phyloP scores from a whole-genome alignment of 2,797 vertebrate genomes.

The Staurois parvus region DNA sequence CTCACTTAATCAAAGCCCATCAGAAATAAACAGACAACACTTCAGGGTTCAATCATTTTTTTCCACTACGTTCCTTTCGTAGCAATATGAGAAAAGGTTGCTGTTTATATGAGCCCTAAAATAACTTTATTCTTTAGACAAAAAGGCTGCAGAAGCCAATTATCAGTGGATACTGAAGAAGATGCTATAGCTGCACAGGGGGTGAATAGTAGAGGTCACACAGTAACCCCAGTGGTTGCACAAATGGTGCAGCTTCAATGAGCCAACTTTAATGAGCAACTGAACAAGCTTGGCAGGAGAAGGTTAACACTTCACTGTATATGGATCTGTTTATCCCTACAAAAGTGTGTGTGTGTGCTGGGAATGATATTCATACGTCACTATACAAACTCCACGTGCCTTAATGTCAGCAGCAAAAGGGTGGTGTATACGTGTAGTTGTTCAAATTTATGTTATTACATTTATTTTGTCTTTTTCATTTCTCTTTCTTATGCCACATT shows the following conservation, averaged over 20 bases:
- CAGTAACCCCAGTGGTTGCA: conserved; percentile 1
- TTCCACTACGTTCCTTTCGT: no score
- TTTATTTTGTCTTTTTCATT: no score
- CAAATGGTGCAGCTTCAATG: neutral
- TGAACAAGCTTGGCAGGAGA: neutral
- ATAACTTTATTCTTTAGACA: neutral
- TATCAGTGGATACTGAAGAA: neutral
- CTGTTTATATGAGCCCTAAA: neutral
- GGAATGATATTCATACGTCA: no score
- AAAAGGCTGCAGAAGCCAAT: neutral
- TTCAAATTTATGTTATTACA: no score
- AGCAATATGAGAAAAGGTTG: no score
- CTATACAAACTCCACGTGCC: no score
- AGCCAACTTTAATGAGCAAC: neutral
- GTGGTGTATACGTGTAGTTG: no score
- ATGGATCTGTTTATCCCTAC: neutral
- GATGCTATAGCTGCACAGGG: neutral
- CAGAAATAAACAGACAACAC: no score
- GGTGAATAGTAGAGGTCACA: neutral
- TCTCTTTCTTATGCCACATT: no score
- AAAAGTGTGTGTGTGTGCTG: neutral
- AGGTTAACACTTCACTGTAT: neutral
- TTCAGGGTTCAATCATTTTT: no score
- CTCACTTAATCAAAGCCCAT: no score
- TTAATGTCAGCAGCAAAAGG: no score